Conservation (phyloP, 2,888 invertebrate genomes). For the Aproaerema taeniolella region DNA sequence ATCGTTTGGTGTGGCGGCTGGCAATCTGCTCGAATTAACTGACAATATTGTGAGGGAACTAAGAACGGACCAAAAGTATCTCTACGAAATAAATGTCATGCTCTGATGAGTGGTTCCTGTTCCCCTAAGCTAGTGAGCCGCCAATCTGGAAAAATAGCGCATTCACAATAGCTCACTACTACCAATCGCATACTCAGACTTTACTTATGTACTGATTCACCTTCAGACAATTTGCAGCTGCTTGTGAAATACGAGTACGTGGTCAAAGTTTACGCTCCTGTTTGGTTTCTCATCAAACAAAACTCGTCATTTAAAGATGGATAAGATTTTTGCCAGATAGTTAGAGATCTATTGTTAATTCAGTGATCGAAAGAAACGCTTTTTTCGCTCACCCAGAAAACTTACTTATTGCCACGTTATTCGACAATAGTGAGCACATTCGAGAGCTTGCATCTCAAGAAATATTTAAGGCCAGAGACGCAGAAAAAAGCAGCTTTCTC, state of each 20-base stretch:
- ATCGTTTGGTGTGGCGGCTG: not conserved
- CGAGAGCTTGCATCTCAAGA: constrained; percentile 22
- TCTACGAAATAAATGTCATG: constrained; percentile 12
- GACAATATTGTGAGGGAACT: constrained; percentile 8
- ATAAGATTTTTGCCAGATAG: constrained; percentile 4
- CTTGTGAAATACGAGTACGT: constrained; percentile 12
- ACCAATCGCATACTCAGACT: constrained; percentile 21
- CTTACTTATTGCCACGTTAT: constrained; percentile 1
- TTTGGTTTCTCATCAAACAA: constrained; percentile 18
- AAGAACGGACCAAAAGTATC: constrained; percentile 18
- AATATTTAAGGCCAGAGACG: constrained; percentile 15
- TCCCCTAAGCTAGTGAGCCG: constrained; percentile 13
- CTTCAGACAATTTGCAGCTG: constrained; percentile 3
- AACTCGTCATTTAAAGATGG: constrained; percentile 15
- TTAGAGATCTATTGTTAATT: not conserved
- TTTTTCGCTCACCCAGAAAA: constrained; percentile 8
- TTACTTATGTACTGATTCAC: constrained; percentile 10
- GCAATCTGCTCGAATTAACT: not conserved
- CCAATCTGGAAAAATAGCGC: constrained; percentile 21
- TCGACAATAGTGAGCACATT: constrained; percentile 17
- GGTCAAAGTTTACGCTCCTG: constrained; percentile 17
- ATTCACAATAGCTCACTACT: constrained; percentile 22
- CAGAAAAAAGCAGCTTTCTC: constrained; percentile 10
- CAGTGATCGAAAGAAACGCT: constrained; percentile 1
- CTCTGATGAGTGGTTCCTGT: constrained; percentile 13